phyloP scores from a whole-genome alignment of 2,797 vertebrate species.

The Falco berigora region DNA sequence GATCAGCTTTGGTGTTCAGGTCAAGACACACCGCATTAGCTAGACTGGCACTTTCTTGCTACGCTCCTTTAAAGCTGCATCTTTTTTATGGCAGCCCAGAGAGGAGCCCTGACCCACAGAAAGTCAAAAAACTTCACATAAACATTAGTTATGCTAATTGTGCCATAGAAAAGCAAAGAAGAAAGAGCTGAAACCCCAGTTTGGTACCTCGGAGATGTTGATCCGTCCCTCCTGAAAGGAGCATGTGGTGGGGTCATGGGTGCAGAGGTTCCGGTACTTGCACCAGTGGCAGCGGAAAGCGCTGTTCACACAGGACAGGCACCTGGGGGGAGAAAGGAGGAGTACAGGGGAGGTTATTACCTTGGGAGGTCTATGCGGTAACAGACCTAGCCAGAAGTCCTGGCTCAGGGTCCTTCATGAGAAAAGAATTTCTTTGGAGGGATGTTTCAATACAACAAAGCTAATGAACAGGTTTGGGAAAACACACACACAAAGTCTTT shows the following conservation, averaged over 20 bases:
- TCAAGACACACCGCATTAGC: not conserved
- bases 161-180: not conserved
- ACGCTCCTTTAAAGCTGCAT: not conserved
- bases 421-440: not conserved
- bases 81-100: fast-evolving
- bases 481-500: not conserved
- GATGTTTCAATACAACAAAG: not conserved
- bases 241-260: conserved; percentile 95
- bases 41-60: not conserved
- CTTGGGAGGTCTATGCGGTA: fast-evolving
- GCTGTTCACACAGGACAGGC: conserved; percentile 96
- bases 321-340: conserved; percentile 72
- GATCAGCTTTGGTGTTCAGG: not conserved
- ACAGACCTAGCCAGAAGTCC: not conserved
- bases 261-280: conserved; percentile 97
- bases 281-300: conserved; percentile 99
- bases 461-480: not conserved
- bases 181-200: fast-evolving
- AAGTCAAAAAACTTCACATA: fast-evolving
- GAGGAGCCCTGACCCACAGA: fast-evolving
- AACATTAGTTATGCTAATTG: fast-evolving
- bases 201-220: conserved; percentile 90
- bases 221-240: conserved; percentile 98
- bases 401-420: not conserved
- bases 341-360: not conserved